These are phyloP conservation scores for Anaspis maculata DNA, from an alignment of 2,888 invertebrate genomes.

Conservation along the genomic window DNA sequence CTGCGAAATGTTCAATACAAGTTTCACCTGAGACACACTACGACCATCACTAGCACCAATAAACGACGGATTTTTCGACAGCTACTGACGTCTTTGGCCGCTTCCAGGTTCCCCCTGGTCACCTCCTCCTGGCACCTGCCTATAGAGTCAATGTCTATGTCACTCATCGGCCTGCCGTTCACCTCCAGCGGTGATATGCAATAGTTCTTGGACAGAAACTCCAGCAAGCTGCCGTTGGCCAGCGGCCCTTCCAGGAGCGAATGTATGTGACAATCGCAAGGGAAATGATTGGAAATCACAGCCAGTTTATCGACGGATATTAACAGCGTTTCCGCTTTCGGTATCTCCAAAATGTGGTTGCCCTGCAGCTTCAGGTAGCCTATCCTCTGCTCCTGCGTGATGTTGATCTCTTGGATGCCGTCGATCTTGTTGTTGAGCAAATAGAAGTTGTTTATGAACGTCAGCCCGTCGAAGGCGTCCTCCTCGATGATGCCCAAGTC, in stretches of 20 bases:
- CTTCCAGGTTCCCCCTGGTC: constrained; percentile 56
- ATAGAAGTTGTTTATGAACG: constrained; percentile 63
- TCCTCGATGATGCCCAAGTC: constrained; percentile 67
- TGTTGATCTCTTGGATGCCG: constrained; percentile 65
- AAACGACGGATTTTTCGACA: too few relatives aligned
- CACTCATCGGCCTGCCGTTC: constrained; percentile 67
- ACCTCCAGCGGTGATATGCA: constrained; percentile 81
- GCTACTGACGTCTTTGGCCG: constrained; percentile 36
- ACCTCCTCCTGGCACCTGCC: constrained; percentile 62
- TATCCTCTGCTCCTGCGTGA: constrained; percentile 63
- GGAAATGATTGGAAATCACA: constrained; percentile 73
- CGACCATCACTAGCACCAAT: constrained; percentile 20
- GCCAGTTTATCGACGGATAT: constrained; percentile 63
- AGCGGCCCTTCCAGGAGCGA: constrained; percentile 68
- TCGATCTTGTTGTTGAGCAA: constrained; percentile 82
- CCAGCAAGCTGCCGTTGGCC: constrained; percentile 56
- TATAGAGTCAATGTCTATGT: constrained; percentile 56
- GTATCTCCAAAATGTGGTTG: constrained; percentile 75
- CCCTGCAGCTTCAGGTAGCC: constrained; percentile 67
- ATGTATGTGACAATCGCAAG: constrained; percentile 79
- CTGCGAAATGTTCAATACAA: too few relatives aligned
- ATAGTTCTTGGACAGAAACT: constrained; percentile 67
- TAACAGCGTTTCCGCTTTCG: constrained; percentile 57
- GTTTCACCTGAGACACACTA: constrained; percentile 27
- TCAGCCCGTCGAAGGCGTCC: constrained; percentile 69